Percentiles rank a stretch among this genome's conserved stretches.
phyloP scores from a whole-genome alignment of 2,797 vertebrate genomes.

The Darevskia nairensis region DNA sequence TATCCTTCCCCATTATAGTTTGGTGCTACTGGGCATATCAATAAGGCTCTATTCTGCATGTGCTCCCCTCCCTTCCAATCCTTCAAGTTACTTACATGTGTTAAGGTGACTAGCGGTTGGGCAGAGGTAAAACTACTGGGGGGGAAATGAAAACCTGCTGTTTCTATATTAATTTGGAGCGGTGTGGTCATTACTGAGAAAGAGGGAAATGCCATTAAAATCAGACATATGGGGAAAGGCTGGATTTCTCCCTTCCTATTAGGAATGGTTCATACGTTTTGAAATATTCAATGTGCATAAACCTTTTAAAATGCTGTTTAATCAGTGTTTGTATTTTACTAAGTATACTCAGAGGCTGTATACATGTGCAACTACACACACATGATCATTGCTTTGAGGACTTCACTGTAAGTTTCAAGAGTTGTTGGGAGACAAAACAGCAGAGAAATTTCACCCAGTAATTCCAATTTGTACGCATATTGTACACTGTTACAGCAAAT shows the following conservation, averaged over 20 bases:
- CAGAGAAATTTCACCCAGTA: background rate
- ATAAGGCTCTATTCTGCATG: too few species aligned
- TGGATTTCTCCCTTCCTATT: background rate
- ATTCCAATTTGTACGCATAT: background rate
- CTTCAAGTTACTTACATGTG: too few species aligned
- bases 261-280: background rate
- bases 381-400: too few species aligned
- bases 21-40: too few species aligned
- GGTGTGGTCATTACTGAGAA: background rate
- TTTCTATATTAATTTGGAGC: background rate
- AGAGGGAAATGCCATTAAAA: background rate
- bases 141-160: too few species aligned
- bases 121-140: too few species aligned
- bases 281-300: background rate
- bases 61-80: too few species aligned
- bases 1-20: too few species aligned
- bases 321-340: background rate
- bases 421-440: too few species aligned
- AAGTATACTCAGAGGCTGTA: background rate
- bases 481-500: background rate
- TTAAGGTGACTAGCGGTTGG: too few species aligned
- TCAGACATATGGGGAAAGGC: background rate
- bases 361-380: background rate
- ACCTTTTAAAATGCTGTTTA: background rate
- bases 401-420: too few species aligned